A percentile compares a stretch with the other conserved stretches of the same genome.
Conservation (phyloP, 2,888 invertebrate species). For the Drosophila leonis region DNA sequence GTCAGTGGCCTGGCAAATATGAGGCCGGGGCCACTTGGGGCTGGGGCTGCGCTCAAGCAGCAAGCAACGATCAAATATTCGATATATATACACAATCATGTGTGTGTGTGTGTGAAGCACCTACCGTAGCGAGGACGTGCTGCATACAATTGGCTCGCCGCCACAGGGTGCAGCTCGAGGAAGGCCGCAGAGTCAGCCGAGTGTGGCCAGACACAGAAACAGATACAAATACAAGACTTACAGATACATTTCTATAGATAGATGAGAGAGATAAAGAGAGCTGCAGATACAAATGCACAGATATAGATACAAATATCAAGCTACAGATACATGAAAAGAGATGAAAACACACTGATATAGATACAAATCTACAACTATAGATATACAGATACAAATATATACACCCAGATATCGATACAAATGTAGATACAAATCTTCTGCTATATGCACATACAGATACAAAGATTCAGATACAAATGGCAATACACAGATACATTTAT, state of each 20-base stretch:
- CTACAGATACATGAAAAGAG: neutral
- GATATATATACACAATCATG: neutral
- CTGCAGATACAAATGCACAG: neutral
- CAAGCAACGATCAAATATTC: slow-evolving; percentile 44
- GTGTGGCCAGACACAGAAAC: slow-evolving; percentile 65
- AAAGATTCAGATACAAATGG: neutral
- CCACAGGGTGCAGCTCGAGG: slow-evolving; percentile 74
- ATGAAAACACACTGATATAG: neutral
- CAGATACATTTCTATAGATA: neutral
- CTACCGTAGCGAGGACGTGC: slow-evolving; percentile 75
- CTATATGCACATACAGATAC: neutral
- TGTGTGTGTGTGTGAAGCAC: slow-evolving; percentile 25
- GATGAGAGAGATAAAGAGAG: slow-evolving; percentile 2
- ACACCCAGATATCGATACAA: neutral
- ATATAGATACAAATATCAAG: neutral
- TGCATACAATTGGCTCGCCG: slow-evolving; percentile 71
- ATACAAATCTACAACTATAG: neutral
- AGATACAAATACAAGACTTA: slow-evolving; percentile 1
- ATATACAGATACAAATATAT: neutral
- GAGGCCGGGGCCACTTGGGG: slow-evolving; percentile 9
- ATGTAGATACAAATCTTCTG: neutral
- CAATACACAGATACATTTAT: neutral
- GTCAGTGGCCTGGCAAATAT: slow-evolving; percentile 30
- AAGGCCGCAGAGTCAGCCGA: slow-evolving; percentile 58
- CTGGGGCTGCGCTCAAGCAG: slow-evolving; percentile 41